Base-by-base conservation (phyloP, 2,797 vertebrate species). In the Chrysocyon brachyurus region DNA sequence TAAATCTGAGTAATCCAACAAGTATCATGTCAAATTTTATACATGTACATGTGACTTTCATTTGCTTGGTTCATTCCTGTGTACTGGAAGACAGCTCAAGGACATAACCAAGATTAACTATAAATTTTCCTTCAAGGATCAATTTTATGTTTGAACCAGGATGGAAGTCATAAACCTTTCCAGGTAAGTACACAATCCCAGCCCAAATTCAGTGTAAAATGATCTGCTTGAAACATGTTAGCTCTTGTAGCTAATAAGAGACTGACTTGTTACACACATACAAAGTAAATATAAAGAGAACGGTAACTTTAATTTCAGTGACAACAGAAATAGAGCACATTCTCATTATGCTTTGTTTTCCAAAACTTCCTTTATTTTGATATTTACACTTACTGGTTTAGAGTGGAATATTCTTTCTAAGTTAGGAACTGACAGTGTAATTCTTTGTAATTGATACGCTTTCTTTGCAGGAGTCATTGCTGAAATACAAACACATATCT, bases 361-460 rank as follows among this genome's bases (percentile, higher is more conserved):
- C 24, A 82, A 87, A 97, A 93, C 56, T 93, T 96, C 17, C 21
- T 90, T 98, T 97, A 97, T 97, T 98, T 98, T 95, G 52, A 90
- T 98, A 97, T 98, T 97, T 98, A 97, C 77, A 96, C 98, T 98
- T 98, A 36, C 61, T 75, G 87, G 85, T 96, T 87, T 96, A 78
- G 56, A 96, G 85, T 97, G 33, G 73, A 98, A 96, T 96, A 95
- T 95, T 95, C 68, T 97, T 98, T 95, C 90, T 94, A 97, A 98
- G 98, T 98, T 98, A 98, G 97, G 93, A 97, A 94, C 78, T 98
- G 98, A 97, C 98, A 98, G 59, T 59, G 98, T 98, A 98, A 98
- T 98, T 98, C 97, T 79, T 89, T 7, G 79, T 98, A 98, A 98
- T 98, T 98, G 98, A 98, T 98, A 97, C 15, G 40, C 83, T 96